A percentile compares a stretch with the other conserved stretches of the same genome.
phyloP scores from a whole-genome alignment of 2,113 vertebrate species.

The Onychorhynchus coronatus region DNA sequence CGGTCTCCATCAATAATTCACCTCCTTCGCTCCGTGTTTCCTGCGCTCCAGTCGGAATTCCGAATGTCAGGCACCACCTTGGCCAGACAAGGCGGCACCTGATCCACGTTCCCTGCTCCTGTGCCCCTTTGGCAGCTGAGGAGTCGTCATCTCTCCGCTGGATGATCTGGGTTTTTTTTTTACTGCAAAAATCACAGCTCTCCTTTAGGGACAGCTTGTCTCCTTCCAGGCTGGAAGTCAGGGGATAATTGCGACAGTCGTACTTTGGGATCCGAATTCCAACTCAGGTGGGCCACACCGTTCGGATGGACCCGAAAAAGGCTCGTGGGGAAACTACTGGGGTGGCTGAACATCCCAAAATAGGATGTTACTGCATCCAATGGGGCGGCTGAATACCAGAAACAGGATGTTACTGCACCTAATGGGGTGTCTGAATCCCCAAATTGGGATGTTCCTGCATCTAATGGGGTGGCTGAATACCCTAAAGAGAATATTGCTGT shows the following conservation, averaged over 20 bases:
- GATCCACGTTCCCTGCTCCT: background rate
- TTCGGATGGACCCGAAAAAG: background rate
- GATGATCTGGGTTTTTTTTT: background rate
- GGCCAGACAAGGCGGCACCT: background rate
- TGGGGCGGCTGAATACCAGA: background rate
- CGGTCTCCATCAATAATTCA: background rate
- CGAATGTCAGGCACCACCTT: background rate
- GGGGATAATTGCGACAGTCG: background rate
- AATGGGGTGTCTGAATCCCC: too few relatives aligned
- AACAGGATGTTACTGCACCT: background rate
- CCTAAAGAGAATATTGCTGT: too few relatives aligned
- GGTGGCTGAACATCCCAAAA: too few relatives aligned
- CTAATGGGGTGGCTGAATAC: too few relatives aligned
- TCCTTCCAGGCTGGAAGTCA: background rate
- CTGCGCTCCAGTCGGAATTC: background rate
- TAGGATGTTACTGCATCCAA: too few relatives aligned
- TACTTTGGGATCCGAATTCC: background rate
- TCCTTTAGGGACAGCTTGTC: background rate
- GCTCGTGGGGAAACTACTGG: background rate
- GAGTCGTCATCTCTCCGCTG: background rate
- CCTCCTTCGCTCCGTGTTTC: background rate
- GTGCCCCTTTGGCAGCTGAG: background rate
- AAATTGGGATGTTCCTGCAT: rapidly evolving
- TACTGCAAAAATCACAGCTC: background rate
- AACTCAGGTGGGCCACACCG: rapidly evolving